phyloP scores from a whole-genome alignment of 2,888 invertebrate species.

The Linnaemya tessellans region DNA sequence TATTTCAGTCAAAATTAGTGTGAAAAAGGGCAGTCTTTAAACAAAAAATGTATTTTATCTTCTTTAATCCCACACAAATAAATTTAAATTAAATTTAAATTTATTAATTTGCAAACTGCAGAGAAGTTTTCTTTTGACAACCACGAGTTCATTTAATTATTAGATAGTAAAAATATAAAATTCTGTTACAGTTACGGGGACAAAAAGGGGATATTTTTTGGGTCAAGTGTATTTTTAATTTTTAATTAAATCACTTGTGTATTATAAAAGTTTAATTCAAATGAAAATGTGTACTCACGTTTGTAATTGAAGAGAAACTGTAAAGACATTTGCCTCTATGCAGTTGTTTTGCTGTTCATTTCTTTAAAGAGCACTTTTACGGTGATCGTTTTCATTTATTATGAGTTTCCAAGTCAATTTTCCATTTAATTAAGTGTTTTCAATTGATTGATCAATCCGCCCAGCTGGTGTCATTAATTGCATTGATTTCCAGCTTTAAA shows the following conservation, averaged over 20 bases:
- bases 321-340: neutral
- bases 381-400: neutral
- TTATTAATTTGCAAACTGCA: neutral
- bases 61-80: too few relatives aligned
- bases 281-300: neutral
- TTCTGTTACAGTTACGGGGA: neutral
- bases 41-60: too few relatives aligned
- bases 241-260: slow-evolving; percentile 23
- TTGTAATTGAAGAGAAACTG: neutral
- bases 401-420: neutral
- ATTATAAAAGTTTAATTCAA: neutral
- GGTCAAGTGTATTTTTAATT: neutral
- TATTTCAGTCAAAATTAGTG: too few relatives aligned
- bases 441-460: neutral
- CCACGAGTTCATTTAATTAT: slow-evolving; percentile 29
- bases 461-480: slow-evolving; percentile 7
- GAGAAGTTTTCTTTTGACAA: slow-evolving; percentile 31
- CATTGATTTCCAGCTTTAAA: neutral
- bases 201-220: neutral
- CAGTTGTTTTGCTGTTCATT: neutral
- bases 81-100: neutral
- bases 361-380: neutral
- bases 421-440: slow-evolving; percentile 11
- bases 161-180: slow-evolving; percentile 3
- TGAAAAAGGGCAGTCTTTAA: too few relatives aligned